Base-by-base conservation (phyloP, 2,113 vertebrate genomes). In the Holacanthus passer region DNA sequence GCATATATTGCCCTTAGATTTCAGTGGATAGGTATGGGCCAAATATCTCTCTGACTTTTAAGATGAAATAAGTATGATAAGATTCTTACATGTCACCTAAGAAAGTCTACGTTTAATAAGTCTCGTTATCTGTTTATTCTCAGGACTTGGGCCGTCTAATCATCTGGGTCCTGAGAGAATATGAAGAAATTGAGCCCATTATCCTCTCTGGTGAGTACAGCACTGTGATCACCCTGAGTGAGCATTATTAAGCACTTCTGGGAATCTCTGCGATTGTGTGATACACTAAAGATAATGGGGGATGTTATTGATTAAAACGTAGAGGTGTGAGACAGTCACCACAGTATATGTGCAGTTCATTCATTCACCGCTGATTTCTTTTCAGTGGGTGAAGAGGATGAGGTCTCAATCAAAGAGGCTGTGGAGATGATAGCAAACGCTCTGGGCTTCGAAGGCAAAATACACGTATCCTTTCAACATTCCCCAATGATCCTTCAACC, bases 331-430 rank as follows among this genome's bases (percentile, higher is more conserved):
- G n/a, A 45, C 31, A 4, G 9, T 37, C 19, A 12, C 32, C n/a
- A n/a, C n/a, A n/a, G n/a, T n/a, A 37, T 2, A 2, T 55, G 27
- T 31, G 6, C 16, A 22, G 2, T 8, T 69, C 1, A 60, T 27
- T 20, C 3, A 43, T 32, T 63, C 14, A 52, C 10, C 29, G 53
- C 31, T 65, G 17, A 41, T 73, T 53, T 70, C 1, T 29, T 48
- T 19, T 29, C 67, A 98, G 97, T 98, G 83, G 96, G 94, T 3
- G 96, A 97, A 83, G 96, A 98, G 58, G 96, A 97, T 0, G 97
- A 98, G 65, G 94, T 98, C 7, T 96, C 97, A 27, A 97, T 98
- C 75, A 94, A 64, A 87, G 96, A 97, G 55, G 96, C 96, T 0
- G 96, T 96, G 0, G 94, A 97, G 19, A 90, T 94, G 0, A 93